Base-by-base conservation (phyloP, 1,140 invertebrate genomes). In the Samia ricini region DNA sequence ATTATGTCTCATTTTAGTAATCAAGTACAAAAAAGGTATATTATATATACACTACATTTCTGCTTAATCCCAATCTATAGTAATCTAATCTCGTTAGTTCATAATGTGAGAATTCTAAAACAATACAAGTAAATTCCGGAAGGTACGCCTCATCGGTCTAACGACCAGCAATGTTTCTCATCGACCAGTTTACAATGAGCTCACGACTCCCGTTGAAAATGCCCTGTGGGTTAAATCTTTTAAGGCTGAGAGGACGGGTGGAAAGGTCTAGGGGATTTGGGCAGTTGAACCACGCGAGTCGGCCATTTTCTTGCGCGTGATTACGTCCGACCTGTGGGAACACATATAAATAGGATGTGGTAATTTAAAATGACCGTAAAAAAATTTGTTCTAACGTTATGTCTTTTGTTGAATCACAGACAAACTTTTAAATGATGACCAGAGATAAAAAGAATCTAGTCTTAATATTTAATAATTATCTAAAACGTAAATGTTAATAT, bases 241-340 rank as follows among this genome's bases (percentile, higher is more conserved):
- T 4, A 36, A 5, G 26, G 2, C 3, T n/a, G 19, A 26, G 36
- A 49, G 56, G 54, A 20, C 23, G 60, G 62, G 20, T 33, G 52
- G 42, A 60, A 61, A 66, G 73, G 56, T 68, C 70, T 69, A 20
- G 18, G 19, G 19, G 56, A n/a, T 22, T 4, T 76, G 68, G 76
- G 59, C 62, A 60, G 33, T 5, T 18, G 55, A 19, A 62, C 61
- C 73, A 76, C 69, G 73, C 75, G 59, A 79, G 66, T 63, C 65
- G 65, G 29, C 63, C 71, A 75, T 79, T 77, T 76, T 74, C 70
- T 75, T 57, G 60, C 23, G 66, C 65, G 59, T 78, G 76, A 82
- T 82, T 82, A 75, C 76, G 59, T 76, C 75, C 75, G 77, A 82
- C 72, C 74, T 77, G 68, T 79, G 79, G 75, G 79, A 79, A 76